Evolutionary conservation across 1,140 invertebrate genomes (phyloP).

Genomic region (Oncopeltus fasciatus): DNA sequence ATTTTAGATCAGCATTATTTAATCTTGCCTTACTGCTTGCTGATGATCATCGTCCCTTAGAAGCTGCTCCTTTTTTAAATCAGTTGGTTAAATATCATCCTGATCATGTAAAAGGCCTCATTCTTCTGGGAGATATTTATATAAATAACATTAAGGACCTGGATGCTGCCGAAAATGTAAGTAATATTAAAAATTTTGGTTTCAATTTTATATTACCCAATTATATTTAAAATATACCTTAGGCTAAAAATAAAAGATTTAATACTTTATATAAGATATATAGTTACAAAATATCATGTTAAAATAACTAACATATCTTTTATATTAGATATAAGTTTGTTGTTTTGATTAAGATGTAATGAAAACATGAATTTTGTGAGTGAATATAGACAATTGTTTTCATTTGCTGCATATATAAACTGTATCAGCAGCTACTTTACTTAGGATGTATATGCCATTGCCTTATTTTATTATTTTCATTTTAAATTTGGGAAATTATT

Average conservation of each 20-base stretch:
- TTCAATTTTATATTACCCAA: not conserved
- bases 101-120: constrained; percentile 86
- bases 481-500: too few species aligned
- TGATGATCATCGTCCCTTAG: constrained; percentile 71
- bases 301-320: too few species aligned
- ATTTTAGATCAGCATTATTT: constrained; percentile 85
- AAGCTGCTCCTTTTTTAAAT: constrained; percentile 84
- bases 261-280: too few species aligned
- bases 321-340: too few species aligned
- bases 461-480: too few species aligned
- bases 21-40: constrained; percentile 83
- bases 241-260: not conserved
- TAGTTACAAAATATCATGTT: too few species aligned
- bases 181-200: constrained; percentile 26
- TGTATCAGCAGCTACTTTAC: too few species aligned
- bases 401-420: too few species aligned
- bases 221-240: not conserved
- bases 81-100: constrained; percentile 83
- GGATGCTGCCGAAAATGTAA: constrained; percentile 77
- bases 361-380: too few species aligned
- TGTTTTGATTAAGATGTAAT: too few species aligned
- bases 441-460: too few species aligned
- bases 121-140: constrained; percentile 89
- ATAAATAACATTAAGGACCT: constrained; percentile 91
- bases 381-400: too few species aligned